Evolutionary conservation across 2,797 vertebrate genomes (phyloP), one percentile per base, ranked within the genome.

Genomic region (Erithacus rubecula): DNA sequence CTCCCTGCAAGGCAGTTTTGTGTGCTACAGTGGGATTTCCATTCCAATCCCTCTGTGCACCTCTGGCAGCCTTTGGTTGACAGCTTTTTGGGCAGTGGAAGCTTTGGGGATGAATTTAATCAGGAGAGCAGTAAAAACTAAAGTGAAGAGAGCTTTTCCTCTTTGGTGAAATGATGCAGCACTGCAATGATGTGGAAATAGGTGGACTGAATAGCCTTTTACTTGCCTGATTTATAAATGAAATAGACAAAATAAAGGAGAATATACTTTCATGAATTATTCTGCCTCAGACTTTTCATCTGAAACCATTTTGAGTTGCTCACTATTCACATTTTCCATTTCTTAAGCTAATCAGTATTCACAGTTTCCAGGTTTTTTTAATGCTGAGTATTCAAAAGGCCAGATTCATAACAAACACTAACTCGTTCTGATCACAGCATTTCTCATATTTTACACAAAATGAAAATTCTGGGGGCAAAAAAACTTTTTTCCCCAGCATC

Each of bases 201-300:
- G 65, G n/a, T 41, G 56, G 49, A 46, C 34, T 78, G 55, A 89
- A 52, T 12, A 67, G 22, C 2, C 34, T 89, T 87, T 69, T 75
- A 20, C 72, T 81, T 85, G 46, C 59, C 69, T 75, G 89, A 55
- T 85, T 85, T 92, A 15, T 55, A 95, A 83, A 29, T 63, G 32
- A 74, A 77, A 29, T 87, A 94, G 93, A 78, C 89, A 95, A 96
- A 96, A 93, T 91, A 91, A 91, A 78, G n/a, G 53, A 34, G 39
- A 93, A 85, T 55, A 52, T 44, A 86, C 23, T 93, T 91, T 81
- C 37, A 78, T 75, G 53, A 83, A 75, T 74, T 93, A 91, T 59
- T 65, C 82, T 65, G 34, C 43, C 60, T 83, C 89, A 83, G 82
- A 80, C 46, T 86, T 93, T 63, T 96, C 76, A 92, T 72, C 58